Conservation (phyloP, 1,140 invertebrate genomes). For the Globodera rostochiensis region DNA sequence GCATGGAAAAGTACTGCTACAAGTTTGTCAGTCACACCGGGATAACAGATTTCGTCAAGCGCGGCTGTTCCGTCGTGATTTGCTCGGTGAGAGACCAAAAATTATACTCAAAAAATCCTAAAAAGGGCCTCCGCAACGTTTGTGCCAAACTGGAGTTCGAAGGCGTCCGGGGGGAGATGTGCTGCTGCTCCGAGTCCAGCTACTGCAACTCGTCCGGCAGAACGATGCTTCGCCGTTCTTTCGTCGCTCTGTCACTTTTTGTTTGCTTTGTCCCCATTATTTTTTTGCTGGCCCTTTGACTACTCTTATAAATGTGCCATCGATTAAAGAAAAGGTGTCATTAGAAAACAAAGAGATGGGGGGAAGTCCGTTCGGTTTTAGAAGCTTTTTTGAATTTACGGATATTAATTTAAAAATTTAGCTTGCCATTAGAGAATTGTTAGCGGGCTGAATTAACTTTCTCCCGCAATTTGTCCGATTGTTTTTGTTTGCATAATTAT, state of each 20-base stretch:
- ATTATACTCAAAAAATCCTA: not conserved
- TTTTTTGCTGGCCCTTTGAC: not conserved
- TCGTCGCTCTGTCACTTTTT: not conserved
- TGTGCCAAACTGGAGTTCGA: slow-evolving; percentile 31
- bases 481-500: too few species aligned
- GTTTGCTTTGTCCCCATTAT: not conserved
- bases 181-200: slow-evolving; percentile 31
- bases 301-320: too few species aligned
- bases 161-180: slow-evolving; percentile 33
- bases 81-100: slow-evolving; percentile 15
- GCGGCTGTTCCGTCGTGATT: slow-evolving; percentile 25
- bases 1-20: slow-evolving; percentile 30
- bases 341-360: too few species aligned
- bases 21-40: slow-evolving; percentile 26
- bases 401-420: too few species aligned
- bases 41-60: slow-evolving; percentile 20
- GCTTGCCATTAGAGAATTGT: too few species aligned
- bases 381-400: too few species aligned
- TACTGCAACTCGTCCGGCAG: slow-evolving; percentile 24
- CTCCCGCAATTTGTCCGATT: too few species aligned
- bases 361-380: too few species aligned
- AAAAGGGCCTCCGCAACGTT: slow-evolving; percentile 30
- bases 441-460: too few species aligned
- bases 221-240: not conserved
- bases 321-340: too few species aligned